Evolutionary conservation across 2,888 invertebrate species (phyloP), one percentile per base, ranked within the genome.

Genomic region (Anthophora plumipes): DNA sequence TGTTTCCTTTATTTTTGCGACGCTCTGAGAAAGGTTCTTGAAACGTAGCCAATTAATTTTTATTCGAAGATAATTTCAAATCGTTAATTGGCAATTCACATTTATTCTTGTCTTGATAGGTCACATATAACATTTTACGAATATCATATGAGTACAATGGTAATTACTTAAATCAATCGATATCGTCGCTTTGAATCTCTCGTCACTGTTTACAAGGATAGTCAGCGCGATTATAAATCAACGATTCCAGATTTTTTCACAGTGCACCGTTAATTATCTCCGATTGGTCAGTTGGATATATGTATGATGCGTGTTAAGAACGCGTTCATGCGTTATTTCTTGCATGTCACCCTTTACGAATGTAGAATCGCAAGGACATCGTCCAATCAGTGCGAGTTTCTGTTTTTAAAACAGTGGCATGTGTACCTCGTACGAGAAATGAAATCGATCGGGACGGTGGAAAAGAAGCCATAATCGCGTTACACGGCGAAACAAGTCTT

Each of bases 241-340:
- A 48, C 31, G 48, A n/a, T 12, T 54, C 7, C 4, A 39, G 31
- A 17, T 20, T 70, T 61, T 75, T 70, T 48, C n/a, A 1, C 17
- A 11, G 9, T 17, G 1, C 4, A 8, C 17, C 17, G 31, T 17
- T 31, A 37, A 72, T 72, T 72, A 64, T 72, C 55, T 37, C 37
- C 37, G n/a, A 39, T 72, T 55, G 72, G 72, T 46, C 55, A 46
- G 43, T 17, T 46, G 22, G 8, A 55, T 63, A 31, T 31, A 31
- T 31, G 4, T 31, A 48, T 7, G 7, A 25, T 50, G 64, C 64
- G 79, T 70, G 79, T n/a, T 60, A 79, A 70, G 76, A 79, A 66
- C 60, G 59, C 63, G 57, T 43, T 59, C 63, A 46, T n/a, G 43
- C 43, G n/a, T 20, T 59, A 31, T 72, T 59, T 46, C 73, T 66